Conservation (phyloP, 1,140 invertebrate genomes). For the Araneus ventricosus region DNA sequence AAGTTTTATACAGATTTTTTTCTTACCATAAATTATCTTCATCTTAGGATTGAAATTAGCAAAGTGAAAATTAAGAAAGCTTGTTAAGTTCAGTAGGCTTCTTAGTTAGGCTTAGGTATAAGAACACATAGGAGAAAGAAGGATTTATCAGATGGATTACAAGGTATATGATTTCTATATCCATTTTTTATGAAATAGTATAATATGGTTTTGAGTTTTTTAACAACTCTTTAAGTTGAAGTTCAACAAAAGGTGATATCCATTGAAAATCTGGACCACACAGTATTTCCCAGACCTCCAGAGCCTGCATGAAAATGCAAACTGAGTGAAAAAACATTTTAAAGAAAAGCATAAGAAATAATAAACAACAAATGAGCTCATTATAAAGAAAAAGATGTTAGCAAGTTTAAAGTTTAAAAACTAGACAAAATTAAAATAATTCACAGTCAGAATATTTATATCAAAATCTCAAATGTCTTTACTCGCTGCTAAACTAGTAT, state of each 20-base stretch:
- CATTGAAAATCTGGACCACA: conserved; percentile 51
- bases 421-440: too few species aligned
- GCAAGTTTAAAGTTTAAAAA: too few species aligned
- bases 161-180: not conserved
- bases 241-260: conserved; percentile 37
- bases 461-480: too few species aligned
- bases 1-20: not conserved
- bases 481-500: too few species aligned
- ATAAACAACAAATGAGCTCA: not conserved
- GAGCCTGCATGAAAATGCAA: conserved; percentile 45
- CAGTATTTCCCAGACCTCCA: conserved; percentile 43
- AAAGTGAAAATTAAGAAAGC: not conserved
- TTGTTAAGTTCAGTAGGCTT: too few species aligned
- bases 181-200: not conserved
- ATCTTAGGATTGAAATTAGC: not conserved
- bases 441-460: too few species aligned
- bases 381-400: not conserved
- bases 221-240: conserved; percentile 23
- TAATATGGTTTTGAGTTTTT: not conserved
- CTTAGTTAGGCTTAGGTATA: not conserved
- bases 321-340: conserved; percentile 26
- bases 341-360: not conserved
- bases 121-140: not conserved
- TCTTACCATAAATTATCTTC: not conserved
- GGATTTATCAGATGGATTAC: not conserved